Evolutionary conservation across 2,888 invertebrate species (phyloP).

Genomic region (Xylota sylvarum): DNA sequence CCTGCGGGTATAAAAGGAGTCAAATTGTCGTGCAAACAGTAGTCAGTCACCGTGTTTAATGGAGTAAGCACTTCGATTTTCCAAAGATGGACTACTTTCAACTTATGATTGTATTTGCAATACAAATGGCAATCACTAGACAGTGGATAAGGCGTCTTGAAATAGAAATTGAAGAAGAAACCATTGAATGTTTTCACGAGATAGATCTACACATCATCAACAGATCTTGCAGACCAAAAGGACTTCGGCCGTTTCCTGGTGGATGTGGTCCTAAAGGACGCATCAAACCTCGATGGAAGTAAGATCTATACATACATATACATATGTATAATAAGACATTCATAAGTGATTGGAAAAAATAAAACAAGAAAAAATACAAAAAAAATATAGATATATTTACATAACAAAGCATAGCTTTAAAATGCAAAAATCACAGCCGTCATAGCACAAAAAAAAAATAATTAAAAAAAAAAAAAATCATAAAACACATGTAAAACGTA

Average conservation of each 20-base stretch:
- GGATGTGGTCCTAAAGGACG: not conserved
- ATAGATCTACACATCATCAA: not conserved
- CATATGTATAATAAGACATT: no score
- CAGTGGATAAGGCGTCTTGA: constrained; percentile 1
- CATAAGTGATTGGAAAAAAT: no score
- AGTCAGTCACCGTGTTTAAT: not conserved
- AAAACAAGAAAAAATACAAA: no score
- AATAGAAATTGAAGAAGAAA: not conserved
- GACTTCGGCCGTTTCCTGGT: constrained; percentile 8
- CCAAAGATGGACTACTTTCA: not conserved
- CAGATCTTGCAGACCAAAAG: not conserved
- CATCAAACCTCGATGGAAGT: not conserved
- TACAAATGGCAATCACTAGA: not conserved
- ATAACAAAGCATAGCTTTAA: not conserved
- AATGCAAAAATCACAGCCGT: no score
- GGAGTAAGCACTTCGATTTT: not conserved
- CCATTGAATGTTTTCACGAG: not conserved
- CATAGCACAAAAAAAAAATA: not conserved
- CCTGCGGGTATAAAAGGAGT: constrained; percentile 6
- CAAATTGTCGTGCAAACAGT: not conserved
- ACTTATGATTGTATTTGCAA: not conserved
- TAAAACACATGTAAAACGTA: not conserved
- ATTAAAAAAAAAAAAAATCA: not conserved
- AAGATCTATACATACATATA: no score
- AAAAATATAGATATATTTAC: no score